A percentile compares a stretch with the other conserved stretches of the same genome.
Conservation (phyloP, 2,888 invertebrate genomes). For the Harmothoe impar region DNA sequence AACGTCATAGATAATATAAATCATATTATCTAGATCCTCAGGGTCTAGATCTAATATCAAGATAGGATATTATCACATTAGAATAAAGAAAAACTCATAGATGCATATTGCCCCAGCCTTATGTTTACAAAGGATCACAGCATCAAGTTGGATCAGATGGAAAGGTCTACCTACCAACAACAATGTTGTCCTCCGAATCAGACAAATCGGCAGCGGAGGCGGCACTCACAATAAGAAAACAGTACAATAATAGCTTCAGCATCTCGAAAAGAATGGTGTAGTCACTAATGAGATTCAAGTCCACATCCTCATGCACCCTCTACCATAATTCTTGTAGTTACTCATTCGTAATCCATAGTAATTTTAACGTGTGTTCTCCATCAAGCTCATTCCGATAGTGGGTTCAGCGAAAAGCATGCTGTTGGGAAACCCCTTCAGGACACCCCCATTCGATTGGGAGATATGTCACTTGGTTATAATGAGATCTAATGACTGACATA, state of each 20-base stretch:
- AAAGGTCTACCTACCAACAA: conserved; percentile 38
- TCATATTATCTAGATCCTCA: too few species aligned
- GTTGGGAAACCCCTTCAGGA: conserved; percentile 20
- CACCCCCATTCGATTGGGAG: not conserved
- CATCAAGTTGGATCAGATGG: not conserved
- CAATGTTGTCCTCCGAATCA: conserved; percentile 33
- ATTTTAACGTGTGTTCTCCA: conserved; percentile 4
- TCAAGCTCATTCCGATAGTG: conserved; percentile 28
- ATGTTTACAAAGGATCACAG: not conserved
- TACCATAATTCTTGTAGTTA: not conserved
- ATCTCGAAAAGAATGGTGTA: conserved; percentile 31
- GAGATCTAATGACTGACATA: not conserved
- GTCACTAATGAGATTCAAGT: not conserved
- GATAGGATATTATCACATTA: too few species aligned
- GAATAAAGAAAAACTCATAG: too few species aligned
- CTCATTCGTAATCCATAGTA: conserved; percentile 38
- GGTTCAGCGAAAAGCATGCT: not conserved
- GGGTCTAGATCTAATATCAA: too few species aligned
- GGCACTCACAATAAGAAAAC: conserved; percentile 13
- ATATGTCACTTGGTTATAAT: not conserved
- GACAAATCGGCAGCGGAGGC: not conserved
- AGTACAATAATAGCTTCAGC: conserved; percentile 35
- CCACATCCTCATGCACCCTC: conserved; percentile 6
- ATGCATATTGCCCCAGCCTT: too few species aligned
- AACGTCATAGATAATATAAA: too few species aligned